These are phyloP conservation scores for Bombus waltoni DNA, from an alignment of 1,140 invertebrate species.

Conservation along the genomic window DNA sequence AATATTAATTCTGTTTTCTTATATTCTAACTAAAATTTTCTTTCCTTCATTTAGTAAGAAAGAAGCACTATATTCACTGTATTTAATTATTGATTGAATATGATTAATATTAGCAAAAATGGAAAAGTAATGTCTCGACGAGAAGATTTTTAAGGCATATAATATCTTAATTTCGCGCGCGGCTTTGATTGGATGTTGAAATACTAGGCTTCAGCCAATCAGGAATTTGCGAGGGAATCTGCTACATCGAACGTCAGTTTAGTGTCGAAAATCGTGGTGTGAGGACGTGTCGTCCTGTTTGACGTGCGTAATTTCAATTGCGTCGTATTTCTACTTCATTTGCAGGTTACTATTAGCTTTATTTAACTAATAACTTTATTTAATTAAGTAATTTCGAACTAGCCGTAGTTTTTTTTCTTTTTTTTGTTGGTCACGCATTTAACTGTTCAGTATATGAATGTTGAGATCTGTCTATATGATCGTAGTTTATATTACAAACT, in stretches of 20 bases:
- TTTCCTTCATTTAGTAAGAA: too few relatives aligned
- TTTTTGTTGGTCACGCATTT: neutral
- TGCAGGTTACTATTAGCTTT: neutral
- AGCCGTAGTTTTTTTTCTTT: neutral
- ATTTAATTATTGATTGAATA: too few relatives aligned
- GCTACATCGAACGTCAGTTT: neutral
- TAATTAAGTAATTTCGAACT: neutral
- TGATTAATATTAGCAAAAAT: too few relatives aligned
- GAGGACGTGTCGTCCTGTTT: accelerated
- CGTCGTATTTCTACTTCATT: neutral
- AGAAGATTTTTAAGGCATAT: too few relatives aligned
- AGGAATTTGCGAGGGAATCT: neutral
- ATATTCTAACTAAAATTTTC: too few relatives aligned
- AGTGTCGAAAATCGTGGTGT: neutral
- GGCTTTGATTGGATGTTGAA: neutral
- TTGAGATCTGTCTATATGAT: too few relatives aligned
- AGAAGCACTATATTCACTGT: too few relatives aligned
- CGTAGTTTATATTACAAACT: too few relatives aligned
- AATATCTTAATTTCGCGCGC: neutral
- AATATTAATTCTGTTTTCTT: too few relatives aligned
- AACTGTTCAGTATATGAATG: neutral
- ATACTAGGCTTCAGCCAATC: neutral
- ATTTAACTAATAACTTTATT: neutral
- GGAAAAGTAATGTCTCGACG: too few relatives aligned
- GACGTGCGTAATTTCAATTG: neutral